Percentiles rank a stretch among this genome's conserved stretches.
Evolutionary conservation across 2,888 invertebrate genomes (phyloP).

Genomic region (Synanthedon andrenaeformis): DNA sequence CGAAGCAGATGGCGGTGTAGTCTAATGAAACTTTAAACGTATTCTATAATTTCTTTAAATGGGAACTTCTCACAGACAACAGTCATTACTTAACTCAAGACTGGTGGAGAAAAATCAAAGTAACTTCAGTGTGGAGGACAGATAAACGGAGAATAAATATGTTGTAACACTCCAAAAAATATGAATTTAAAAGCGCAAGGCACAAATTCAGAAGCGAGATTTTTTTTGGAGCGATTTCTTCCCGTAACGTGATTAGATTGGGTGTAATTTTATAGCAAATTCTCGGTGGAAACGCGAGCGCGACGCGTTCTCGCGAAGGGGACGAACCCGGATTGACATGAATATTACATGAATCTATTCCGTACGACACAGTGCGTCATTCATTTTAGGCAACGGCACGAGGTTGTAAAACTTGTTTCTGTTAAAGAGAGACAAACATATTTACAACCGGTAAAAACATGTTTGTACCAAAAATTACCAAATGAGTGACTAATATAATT

Average conservation of each 20-base stretch:
- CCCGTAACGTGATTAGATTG: conserved; percentile 52
- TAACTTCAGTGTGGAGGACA: neutral
- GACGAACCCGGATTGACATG: conserved; percentile 27
- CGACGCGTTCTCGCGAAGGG: conserved; percentile 11
- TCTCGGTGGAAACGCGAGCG: conserved; percentile 27
- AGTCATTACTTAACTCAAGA: neutral
- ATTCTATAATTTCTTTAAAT: neutral
- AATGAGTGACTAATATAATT: too few relatives aligned
- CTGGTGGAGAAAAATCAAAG: conserved; percentile 1
- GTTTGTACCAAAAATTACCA: too few relatives aligned
- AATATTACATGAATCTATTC: conserved; percentile 59
- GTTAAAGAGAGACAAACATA: conserved; percentile 15
- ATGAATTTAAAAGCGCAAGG: neutral
- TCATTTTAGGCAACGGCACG: conserved; percentile 29
- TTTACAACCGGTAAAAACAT: neutral
- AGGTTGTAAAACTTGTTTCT: conserved; percentile 27
- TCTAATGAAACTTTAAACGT: too few relatives aligned
- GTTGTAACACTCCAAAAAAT: neutral
- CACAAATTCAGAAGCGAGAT: conserved; percentile 8
- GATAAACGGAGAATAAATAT: too few relatives aligned
- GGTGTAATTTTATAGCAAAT: conserved; percentile 57
- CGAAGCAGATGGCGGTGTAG: too few relatives aligned
- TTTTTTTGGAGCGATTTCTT: conserved; percentile 21
- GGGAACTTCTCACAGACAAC: neutral
- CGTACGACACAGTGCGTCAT: conserved; percentile 43